Percentiles rank a stretch among this genome's conserved stretches.
phyloP scores from a whole-genome alignment of 1,140 invertebrate species.

The Subanguina moxae region DNA sequence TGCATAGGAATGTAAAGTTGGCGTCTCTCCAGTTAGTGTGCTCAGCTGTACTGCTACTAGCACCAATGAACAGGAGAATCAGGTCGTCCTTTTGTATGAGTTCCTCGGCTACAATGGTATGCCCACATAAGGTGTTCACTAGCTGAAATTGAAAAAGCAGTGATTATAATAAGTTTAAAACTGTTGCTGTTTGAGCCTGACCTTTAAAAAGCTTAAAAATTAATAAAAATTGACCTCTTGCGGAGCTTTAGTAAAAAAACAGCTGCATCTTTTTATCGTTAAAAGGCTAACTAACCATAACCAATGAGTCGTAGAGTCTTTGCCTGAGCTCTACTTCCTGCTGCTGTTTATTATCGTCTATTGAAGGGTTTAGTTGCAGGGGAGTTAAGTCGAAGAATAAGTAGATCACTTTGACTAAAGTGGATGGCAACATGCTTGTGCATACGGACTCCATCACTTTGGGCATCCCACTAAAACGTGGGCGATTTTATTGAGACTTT shows the following conservation, averaged over 20 bases:
- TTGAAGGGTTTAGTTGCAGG: slow-evolving; percentile 66
- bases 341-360: slow-evolving; percentile 56
- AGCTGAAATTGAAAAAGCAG: slow-evolving; percentile 65
- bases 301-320: slow-evolving; percentile 42
- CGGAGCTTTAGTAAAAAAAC: no score
- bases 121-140: slow-evolving; percentile 84
- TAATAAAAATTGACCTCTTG: neutral
- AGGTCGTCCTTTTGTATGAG: slow-evolving; percentile 91
- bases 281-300: slow-evolving; percentile 30
- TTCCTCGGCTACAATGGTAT: slow-evolving; percentile 84
- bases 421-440: slow-evolving; percentile 86
- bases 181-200: slow-evolving; percentile 2
- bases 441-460: slow-evolving; percentile 73
- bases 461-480: slow-evolving; percentile 43
- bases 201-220: slow-evolving; percentile 7
- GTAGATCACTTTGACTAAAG: slow-evolving; percentile 95
- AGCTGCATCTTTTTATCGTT: no score
- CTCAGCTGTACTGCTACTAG: slow-evolving; percentile 74
- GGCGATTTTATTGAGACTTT: neutral
- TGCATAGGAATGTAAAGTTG: slow-evolving; percentile 90
- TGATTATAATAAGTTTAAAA: slow-evolving; percentile 7
- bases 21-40: slow-evolving; percentile 91
- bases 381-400: slow-evolving; percentile 84
- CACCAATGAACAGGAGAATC: slow-evolving; percentile 87
- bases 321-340: slow-evolving; percentile 25